phyloP scores from a whole-genome alignment of 2,888 invertebrate genomes.

The Eupithecia centaureata region DNA sequence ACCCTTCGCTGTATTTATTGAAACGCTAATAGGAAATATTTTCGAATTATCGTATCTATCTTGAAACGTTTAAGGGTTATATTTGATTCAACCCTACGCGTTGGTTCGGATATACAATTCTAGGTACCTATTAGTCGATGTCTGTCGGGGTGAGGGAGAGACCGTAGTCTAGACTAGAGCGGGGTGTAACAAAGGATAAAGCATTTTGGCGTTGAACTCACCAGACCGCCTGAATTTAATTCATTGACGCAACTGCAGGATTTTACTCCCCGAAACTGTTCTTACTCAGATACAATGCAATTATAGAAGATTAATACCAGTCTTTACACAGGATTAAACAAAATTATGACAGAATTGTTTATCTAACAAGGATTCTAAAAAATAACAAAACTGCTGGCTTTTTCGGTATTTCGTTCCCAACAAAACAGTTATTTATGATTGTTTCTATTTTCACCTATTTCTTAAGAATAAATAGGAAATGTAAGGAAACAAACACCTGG shows the following conservation, averaged over 20 bases:
- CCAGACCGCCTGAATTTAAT: not conserved
- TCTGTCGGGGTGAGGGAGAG: not conserved
- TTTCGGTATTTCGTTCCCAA: too few relatives aligned
- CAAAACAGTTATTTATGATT: too few relatives aligned
- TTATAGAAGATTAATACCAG: not conserved
- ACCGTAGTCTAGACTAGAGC: constrained; percentile 1
- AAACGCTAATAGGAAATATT: not conserved
- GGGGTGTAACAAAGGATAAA: not conserved
- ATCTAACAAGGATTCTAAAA: too few relatives aligned
- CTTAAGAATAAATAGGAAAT: too few relatives aligned
- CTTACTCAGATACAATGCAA: not conserved
- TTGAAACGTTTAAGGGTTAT: not conserved
- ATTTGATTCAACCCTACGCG: not conserved
- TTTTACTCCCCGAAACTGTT: not conserved
- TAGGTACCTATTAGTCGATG: not conserved
- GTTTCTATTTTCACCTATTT: too few relatives aligned
- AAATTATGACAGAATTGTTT: too few relatives aligned
- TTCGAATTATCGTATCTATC: not conserved
- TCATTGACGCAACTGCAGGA: not conserved
- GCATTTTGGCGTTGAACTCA: not conserved
- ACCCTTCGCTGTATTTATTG: not conserved
- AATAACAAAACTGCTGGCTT: too few relatives aligned
- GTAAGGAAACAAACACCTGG: too few relatives aligned
- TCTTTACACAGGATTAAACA: too few relatives aligned
- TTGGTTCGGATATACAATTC: not conserved